A percentile compares a stretch with the other conserved stretches of the same genome.
phyloP scores from a whole-genome alignment of 2,113 vertebrate genomes.

The Ptyas mucosa region DNA sequence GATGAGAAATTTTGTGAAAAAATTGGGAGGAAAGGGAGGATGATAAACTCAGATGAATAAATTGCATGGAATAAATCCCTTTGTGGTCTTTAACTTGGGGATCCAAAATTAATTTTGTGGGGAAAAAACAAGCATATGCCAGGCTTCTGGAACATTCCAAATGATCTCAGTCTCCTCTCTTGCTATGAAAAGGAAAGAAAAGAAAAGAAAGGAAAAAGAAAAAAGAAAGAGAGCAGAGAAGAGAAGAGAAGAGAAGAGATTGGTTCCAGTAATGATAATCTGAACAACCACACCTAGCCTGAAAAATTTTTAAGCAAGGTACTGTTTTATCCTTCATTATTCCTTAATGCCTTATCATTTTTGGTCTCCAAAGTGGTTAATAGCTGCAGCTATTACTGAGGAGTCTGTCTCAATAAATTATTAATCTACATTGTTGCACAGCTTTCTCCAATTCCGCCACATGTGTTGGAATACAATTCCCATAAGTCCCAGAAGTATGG shows the following conservation, averaged over 20 bases:
- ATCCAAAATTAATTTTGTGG: not conserved
- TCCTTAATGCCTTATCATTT: not conserved
- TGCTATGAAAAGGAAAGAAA: too few species aligned
- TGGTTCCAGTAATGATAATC: not conserved
- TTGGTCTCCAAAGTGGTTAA: not conserved
- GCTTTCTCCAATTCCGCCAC: not conserved
- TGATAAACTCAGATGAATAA: not conserved
- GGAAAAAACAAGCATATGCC: not conserved
- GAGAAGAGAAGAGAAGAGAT: not conserved
- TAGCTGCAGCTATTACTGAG: not conserved
- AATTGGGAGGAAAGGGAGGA: not conserved
- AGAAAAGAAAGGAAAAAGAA: too few species aligned
- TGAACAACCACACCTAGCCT: not conserved
- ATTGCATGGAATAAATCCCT: not conserved
- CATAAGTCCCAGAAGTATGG: not conserved
- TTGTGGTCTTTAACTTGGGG: not conserved
- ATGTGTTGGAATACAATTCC: not conserved
- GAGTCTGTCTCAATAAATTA: not conserved
- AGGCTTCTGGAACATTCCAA: not conserved
- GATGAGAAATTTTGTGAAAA: not conserved
- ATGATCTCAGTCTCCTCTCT: not conserved
- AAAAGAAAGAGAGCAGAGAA: not conserved
- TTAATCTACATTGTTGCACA: slow-evolving; percentile 13
- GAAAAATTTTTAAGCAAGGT: not conserved
- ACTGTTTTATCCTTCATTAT: not conserved